phyloP scores from a whole-genome alignment of 2,888 invertebrate species.

The Micoletzkya japonica region DNA sequence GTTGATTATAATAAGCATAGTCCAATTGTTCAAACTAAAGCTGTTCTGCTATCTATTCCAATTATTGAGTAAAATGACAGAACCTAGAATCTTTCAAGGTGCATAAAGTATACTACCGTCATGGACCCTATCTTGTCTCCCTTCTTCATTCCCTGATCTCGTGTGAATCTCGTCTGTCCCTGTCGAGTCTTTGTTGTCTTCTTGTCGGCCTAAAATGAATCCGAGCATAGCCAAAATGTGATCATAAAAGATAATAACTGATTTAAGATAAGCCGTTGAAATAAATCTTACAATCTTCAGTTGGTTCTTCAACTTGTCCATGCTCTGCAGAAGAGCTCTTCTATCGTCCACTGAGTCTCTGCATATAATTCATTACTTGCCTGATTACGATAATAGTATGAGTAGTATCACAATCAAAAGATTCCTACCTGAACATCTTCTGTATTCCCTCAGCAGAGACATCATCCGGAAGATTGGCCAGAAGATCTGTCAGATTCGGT shows the following conservation, averaged over 20 bases:
- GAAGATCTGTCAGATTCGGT: conserved; percentile 58
- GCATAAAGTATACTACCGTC: conserved; percentile 11
- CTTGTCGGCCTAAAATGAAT: background rate
- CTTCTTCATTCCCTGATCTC: conserved; percentile 31
- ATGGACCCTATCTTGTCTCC: conserved; percentile 49
- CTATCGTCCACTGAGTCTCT: conserved; percentile 59
- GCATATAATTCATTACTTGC: conserved; percentile 16
- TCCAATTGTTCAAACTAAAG: background rate
- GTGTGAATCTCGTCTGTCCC: background rate
- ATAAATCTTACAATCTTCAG: conserved; percentile 27
- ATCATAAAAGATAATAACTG: background rate
- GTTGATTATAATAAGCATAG: too few species aligned
- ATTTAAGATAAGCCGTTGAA: background rate
- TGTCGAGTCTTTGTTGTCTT: background rate
- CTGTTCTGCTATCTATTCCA: too few species aligned
- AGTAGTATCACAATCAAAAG: background rate
- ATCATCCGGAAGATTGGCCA: conserved; percentile 59
- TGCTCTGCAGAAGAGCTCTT: conserved; percentile 53
- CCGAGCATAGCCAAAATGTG: background rate
- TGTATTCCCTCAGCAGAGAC: conserved; percentile 55
- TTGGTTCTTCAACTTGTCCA: conserved; percentile 52
- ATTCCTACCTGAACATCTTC: conserved; percentile 53
- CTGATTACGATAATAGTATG: background rate
- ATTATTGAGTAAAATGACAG: too few species aligned
- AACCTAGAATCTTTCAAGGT: too few species aligned